These are phyloP conservation scores for Melanchra persicariae DNA, from an alignment of 2,888 invertebrate genomes.

Conservation along the genomic window DNA sequence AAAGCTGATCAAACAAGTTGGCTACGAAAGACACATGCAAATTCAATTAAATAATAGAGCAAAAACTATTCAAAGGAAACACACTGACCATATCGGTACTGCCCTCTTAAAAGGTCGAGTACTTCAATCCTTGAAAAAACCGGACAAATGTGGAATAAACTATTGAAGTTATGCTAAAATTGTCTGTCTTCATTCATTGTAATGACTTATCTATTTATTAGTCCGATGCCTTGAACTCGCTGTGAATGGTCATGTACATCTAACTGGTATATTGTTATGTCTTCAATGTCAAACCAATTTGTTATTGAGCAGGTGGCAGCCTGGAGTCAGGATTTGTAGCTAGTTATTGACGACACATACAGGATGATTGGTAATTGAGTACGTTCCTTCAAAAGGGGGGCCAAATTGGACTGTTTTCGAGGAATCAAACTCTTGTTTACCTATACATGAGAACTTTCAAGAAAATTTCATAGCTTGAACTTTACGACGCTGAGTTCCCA, in stretches of 20 bases:
- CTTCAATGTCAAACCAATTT: conserved; percentile 32
- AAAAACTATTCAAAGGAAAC: background rate
- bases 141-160: conserved; percentile 8
- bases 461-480: no score
- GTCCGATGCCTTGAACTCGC: conserved; percentile 26
- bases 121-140: background rate
- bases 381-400: no score
- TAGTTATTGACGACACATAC: background rate
- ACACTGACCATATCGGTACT: conserved; percentile 7
- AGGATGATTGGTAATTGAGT: no score
- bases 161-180: conserved; percentile 10
- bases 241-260: conserved; percentile 29
- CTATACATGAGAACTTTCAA: no score
- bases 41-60: background rate
- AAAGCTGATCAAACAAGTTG: no score
- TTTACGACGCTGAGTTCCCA: no score
- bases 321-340: background rate
- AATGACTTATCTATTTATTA: conserved; percentile 8
- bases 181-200: background rate
- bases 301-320: background rate
- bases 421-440: no score
- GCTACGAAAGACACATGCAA: no score
- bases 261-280: background rate
- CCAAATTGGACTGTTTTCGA: no score
- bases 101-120: conserved; percentile 20